A percentile compares a stretch with the other conserved stretches of the same genome.
Conservation (phyloP, 2,888 invertebrate species). For the Lithophane socia region DNA sequence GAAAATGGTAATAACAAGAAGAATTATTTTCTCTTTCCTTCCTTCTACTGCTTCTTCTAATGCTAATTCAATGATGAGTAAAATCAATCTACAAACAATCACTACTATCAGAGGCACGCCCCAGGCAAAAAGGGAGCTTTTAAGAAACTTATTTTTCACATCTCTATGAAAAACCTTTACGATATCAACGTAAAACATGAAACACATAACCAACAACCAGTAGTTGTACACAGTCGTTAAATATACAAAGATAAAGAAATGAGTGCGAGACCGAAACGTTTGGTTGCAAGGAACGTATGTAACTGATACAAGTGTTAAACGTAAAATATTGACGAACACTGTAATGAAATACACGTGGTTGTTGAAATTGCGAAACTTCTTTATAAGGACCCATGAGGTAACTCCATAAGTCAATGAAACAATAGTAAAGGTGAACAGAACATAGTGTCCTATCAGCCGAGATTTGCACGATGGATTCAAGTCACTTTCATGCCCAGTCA, state of each 20-base stretch:
- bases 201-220: conserved; percentile 32
- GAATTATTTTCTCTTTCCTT: no score
- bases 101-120: background rate
- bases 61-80: background rate
- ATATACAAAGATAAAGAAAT: background rate
- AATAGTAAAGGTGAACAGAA: background rate
- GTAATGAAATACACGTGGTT: conserved; percentile 29
- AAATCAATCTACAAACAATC: background rate
- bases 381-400: conserved; percentile 28
- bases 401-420: conserved; percentile 17
- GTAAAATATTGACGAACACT: conserved; percentile 21
- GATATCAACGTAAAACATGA: conserved; percentile 26
- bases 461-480: background rate
- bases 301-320: conserved; percentile 12
- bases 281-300: background rate
- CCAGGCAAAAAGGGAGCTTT: conserved; percentile 20
- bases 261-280: background rate
- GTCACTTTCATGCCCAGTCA: background rate
- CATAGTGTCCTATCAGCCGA: background rate
- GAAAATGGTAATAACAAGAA: background rate
- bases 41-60: background rate
- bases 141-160: conserved; percentile 6
- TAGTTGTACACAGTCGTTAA: conserved; percentile 4
- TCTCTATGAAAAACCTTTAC: conserved; percentile 16
- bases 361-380: conserved; percentile 33